Conservation (phyloP, 2,888 invertebrate species). For the Creontiades dilutus region DNA sequence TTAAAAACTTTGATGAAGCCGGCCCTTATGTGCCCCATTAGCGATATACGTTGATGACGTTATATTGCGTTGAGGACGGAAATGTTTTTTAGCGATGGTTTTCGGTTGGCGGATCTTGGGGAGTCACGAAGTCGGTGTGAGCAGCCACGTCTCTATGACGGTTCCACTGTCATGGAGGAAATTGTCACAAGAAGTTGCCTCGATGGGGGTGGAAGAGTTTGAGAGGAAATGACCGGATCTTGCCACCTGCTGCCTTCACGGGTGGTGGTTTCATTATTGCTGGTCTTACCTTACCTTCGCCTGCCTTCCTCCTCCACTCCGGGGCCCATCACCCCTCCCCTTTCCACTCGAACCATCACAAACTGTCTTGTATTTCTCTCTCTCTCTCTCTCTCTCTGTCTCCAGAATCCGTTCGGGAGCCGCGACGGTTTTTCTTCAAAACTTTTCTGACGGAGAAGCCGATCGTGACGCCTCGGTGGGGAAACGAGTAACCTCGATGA, state of each 20-base stretch:
- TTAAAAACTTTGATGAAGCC: no score
- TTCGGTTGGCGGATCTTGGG: no score
- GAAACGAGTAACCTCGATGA: background rate
- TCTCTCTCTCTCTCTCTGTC: background rate
- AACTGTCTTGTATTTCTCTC: background rate
- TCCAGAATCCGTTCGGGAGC: background rate
- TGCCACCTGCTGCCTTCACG: conserved; percentile 58
- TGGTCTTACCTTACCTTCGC: conserved; percentile 34
- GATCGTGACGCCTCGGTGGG: conserved; percentile 37
- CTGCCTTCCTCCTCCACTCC: no score
- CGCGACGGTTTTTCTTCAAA: conserved; percentile 17
- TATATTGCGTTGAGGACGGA: no score
- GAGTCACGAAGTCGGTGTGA: no score
- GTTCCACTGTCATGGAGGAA: background rate
- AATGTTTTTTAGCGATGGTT: no score
- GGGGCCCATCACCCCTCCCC: background rate
- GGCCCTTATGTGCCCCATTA: no score
- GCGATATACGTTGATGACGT: no score
- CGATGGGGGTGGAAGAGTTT: background rate
- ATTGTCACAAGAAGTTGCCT: conserved; percentile 5
- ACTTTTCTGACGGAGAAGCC: background rate
- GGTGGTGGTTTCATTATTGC: conserved; percentile 54
- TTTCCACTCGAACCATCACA: background rate
- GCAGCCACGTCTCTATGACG: conserved; percentile 16
- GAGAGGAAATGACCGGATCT: conserved; percentile 41